phyloP scores from a whole-genome alignment of 2,888 invertebrate species.

The Lasioglossum pauxillum region DNA sequence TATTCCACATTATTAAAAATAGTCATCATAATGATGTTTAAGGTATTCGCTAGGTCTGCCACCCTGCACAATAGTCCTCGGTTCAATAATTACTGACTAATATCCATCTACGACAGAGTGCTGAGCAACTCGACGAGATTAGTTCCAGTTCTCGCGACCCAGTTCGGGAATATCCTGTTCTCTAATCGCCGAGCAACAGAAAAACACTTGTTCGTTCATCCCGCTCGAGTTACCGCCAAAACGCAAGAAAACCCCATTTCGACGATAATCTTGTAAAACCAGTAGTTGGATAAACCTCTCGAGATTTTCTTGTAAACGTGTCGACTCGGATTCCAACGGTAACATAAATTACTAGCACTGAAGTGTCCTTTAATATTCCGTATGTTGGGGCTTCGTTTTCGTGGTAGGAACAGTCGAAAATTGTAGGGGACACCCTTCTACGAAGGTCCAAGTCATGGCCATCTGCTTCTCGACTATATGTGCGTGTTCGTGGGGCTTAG shows the following conservation, averaged over 20 bases:
- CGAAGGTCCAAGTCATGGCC: conserved; percentile 1
- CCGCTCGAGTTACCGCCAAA: not conserved
- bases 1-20: no score
- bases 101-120: not conserved
- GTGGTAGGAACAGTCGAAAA: not conserved
- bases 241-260: not conserved
- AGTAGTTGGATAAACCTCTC: no score
- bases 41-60: not conserved
- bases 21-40: not conserved
- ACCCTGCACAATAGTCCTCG: not conserved
- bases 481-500: not conserved
- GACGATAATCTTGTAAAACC: not conserved
- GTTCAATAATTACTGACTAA: not conserved
- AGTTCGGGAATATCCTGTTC: not conserved
- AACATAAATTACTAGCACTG: not conserved
- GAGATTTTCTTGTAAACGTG: no score
- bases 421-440: not conserved
- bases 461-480: not conserved
- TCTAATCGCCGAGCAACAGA: not conserved
- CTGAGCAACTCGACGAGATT: not conserved
- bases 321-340: not conserved
- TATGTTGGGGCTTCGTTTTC: not conserved
- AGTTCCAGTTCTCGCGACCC: not conserved
- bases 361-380: not conserved
- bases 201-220: not conserved